Evolutionary conservation across 1,140 invertebrate species (phyloP).

Genomic region (Brachionus asplanchnoidis): DNA sequence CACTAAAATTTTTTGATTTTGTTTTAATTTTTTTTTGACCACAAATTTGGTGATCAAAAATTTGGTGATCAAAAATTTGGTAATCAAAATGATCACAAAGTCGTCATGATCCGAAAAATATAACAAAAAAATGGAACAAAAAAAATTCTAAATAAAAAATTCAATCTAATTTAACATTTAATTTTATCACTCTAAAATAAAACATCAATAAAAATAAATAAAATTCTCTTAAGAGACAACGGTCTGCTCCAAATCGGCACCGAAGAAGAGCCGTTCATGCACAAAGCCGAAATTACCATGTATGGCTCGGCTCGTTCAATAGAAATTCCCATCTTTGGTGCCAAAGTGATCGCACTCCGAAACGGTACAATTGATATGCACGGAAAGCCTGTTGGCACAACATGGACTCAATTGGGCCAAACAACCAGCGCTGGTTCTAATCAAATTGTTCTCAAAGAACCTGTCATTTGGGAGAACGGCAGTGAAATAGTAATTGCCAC

Average conservation of each 20-base stretch:
- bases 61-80: no score
- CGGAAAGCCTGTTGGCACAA: constrained; percentile 45
- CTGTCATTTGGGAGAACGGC: constrained; percentile 49
- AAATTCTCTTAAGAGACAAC: constrained; percentile 21
- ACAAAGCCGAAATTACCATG: constrained; percentile 42
- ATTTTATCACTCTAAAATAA: no score
- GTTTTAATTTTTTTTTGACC: no score
- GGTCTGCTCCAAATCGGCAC: constrained; percentile 43
- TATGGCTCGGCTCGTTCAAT: constrained; percentile 37
- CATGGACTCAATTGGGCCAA: constrained; percentile 48
- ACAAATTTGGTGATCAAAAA: no score
- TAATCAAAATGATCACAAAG: no score
- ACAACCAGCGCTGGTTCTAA: constrained; percentile 46
- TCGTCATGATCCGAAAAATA: no score
- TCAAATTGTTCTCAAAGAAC: constrained; percentile 44
- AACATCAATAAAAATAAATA: neutral
- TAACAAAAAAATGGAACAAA: no score
- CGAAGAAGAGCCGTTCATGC: constrained; percentile 44
- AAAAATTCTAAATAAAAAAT: no score
- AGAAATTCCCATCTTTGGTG: constrained; percentile 44
- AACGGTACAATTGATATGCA: constrained; percentile 45
- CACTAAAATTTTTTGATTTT: no score
- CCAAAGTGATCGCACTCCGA: constrained; percentile 43
- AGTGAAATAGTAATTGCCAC: constrained; percentile 52
- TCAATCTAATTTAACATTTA: no score